phyloP scores from a whole-genome alignment of 2,113 vertebrate genomes.

The Glareola pratincola region DNA sequence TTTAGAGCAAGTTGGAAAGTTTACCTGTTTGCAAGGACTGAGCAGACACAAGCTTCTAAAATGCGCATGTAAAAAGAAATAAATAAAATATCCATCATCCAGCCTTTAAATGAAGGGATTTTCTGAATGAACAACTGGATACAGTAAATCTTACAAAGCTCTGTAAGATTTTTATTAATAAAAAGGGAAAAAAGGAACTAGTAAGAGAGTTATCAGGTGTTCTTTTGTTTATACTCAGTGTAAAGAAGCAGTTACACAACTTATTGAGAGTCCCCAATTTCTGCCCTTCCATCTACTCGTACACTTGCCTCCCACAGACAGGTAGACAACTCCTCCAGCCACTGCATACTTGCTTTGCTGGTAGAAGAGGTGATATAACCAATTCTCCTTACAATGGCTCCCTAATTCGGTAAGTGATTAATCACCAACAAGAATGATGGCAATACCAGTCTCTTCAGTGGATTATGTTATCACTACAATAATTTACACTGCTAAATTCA shows the following conservation, averaged over 20 bases:
- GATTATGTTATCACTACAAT: background rate
- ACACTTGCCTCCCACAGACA: background rate
- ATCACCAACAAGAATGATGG: background rate
- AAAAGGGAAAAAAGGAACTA: background rate
- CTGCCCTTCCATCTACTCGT: background rate
- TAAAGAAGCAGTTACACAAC: background rate
- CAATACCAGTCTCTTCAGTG: background rate
- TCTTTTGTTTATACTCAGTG: background rate
- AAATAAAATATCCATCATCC: background rate
- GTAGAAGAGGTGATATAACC: background rate
- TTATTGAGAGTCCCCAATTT: background rate
- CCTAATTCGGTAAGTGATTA: constrained; percentile 8
- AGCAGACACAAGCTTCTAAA: background rate
- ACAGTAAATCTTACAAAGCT: background rate
- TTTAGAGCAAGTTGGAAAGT: background rate
- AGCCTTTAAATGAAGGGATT: background rate
- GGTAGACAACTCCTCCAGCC: background rate
- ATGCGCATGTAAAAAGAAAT: background rate
- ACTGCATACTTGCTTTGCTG: background rate
- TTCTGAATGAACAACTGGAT: background rate
- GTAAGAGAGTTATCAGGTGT: background rate
- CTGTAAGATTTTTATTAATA: background rate
- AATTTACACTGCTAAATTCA: background rate
- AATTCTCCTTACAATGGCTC: background rate
- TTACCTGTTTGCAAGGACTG: background rate